Evolutionary conservation across 2,888 invertebrate species (phyloP), one percentile per base, ranked within the genome.

Genomic region (Esperia sulphurella): DNA sequence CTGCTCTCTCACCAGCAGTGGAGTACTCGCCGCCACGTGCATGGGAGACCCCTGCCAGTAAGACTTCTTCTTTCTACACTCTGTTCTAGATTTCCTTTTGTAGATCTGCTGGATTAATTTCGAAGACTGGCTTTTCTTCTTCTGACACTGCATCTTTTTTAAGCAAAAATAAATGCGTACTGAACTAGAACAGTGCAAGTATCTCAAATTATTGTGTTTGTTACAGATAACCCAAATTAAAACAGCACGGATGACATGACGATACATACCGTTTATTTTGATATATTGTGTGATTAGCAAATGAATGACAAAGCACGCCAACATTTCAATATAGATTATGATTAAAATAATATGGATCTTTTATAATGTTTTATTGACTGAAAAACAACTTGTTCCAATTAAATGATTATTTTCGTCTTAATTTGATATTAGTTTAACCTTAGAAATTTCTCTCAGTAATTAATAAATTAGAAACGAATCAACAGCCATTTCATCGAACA

Each of bases 41-140:
- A 48, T 60, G 49, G 66, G 68, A 41, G 55, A 48, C 31, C 66
- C 68, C 51, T 71, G 71, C 61, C 51, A 50, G 44, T 66, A 63
- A 65, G 54, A 42, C 28, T 14, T 14, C 30, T 46, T 49, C 21
- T 42, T 31, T 44, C 14, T 14, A 14, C 35, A 21, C 21, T 5
- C 28, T 41, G 13, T 37, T 37, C 10, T 12, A 3, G 33, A 10
- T 33, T 10, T 21, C 3, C 21, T 21, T 21, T 3, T 5, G 5
- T 21, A 21, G 21, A 21, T 21, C 21, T 21, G 2, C 21, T 21
- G 21, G 21, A 21, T 21, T 21, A 3, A 21, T 21, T 2, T 21
- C 21, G 5, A 21, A 21, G 21, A 21, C 7, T 7, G 9, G 31
- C 31, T 31, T 2, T 5, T 31, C 9, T 31, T 31, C 10, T 31